phyloP scores from a whole-genome alignment of 2,888 invertebrate species.

The Calameuta pallipes region DNA sequence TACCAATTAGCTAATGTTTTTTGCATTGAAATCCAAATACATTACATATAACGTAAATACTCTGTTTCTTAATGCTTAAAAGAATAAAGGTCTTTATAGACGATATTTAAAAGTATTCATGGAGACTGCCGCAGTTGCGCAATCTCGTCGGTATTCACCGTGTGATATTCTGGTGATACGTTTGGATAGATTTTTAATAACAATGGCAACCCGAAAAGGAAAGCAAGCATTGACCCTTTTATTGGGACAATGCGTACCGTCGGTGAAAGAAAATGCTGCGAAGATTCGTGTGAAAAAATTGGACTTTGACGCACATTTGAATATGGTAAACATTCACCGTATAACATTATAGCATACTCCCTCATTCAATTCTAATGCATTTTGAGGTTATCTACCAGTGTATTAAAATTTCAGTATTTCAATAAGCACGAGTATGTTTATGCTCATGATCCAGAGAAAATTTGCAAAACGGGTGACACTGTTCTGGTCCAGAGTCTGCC shows the following conservation, averaged over 20 bases:
- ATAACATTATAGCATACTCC: conserved; percentile 14
- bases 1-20: background rate
- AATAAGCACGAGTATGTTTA: conserved; percentile 78
- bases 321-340: conserved; percentile 74
- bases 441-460: conserved; percentile 81
- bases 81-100: background rate
- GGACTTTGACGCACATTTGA: conserved; percentile 79
- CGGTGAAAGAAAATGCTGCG: conserved; percentile 80
- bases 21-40: too few species aligned
- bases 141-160: background rate
- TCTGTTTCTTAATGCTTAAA: too few species aligned
- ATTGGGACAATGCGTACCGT: conserved; percentile 84
- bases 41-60: too few species aligned
- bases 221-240: conserved; percentile 55
- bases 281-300: conserved; percentile 82
- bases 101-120: background rate
- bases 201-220: background rate
- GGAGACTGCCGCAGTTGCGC: background rate
- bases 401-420: conserved; percentile 76
- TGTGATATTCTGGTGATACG: too few species aligned
- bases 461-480: conserved; percentile 85
- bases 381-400: conserved; percentile 38
- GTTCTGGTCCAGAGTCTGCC: conserved; percentile 82
- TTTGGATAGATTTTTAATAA: background rate
- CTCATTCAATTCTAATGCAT: conserved; percentile 8